phyloP scores from a whole-genome alignment of 1,140 invertebrate genomes.

The Tetramorium parvispinum region DNA sequence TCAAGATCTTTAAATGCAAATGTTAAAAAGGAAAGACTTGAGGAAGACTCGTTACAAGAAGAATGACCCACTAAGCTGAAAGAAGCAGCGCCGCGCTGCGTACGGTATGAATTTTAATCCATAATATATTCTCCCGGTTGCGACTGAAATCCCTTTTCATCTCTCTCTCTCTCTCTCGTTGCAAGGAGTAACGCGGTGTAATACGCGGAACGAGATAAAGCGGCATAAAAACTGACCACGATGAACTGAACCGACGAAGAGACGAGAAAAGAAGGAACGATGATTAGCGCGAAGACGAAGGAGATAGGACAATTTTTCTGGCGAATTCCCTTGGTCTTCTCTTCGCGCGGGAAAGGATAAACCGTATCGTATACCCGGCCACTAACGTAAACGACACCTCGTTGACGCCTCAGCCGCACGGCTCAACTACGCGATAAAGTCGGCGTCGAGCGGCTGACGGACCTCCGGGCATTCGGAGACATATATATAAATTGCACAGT shows the following conservation, averaged over 20 bases:
- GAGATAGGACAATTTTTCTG: conserved; percentile 49
- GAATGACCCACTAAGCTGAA: not conserved
- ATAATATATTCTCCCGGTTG: conserved; percentile 75
- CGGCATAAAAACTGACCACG: conserved; percentile 47
- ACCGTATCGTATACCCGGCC: not conserved
- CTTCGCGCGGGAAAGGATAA: not conserved
- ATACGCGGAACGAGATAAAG: conserved; percentile 68
- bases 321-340: not conserved
- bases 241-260: conserved; percentile 59
- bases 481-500: conserved; percentile 26
- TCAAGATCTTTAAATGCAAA: not conserved
- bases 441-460: conserved; percentile 12
- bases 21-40: conserved; percentile 12
- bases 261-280: conserved; percentile 44
- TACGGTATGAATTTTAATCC: conserved; percentile 77
- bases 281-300: conserved; percentile 46
- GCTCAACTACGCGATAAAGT: conserved; percentile 7
- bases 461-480: not conserved
- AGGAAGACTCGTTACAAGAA: conserved; percentile 22
- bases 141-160: conserved; percentile 66
- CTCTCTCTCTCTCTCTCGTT: conserved; percentile 16
- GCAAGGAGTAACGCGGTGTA: conserved; percentile 39
- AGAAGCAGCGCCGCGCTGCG: not conserved
- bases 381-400: conserved; percentile 1
- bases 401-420: not conserved